Evolutionary conservation across 1,140 invertebrate genomes (phyloP).

Genomic region (Grapholita molesta): DNA sequence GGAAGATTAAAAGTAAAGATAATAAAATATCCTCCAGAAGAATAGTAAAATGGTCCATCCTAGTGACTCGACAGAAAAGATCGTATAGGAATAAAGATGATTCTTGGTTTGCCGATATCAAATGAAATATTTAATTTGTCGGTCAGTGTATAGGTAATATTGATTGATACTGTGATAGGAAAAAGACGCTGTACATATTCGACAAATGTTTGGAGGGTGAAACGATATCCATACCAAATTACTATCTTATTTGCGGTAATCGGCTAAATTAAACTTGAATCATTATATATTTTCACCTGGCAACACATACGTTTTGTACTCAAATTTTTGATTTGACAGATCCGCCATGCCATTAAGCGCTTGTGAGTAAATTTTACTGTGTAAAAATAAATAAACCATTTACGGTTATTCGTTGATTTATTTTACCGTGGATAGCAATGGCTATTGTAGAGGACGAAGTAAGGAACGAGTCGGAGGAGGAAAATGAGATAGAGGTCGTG

Average conservation of each 20-base stretch:
- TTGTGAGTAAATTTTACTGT: conserved; percentile 14
- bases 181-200: too few relatives aligned
- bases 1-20: too few relatives aligned
- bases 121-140: too few relatives aligned
- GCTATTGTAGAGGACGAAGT: conserved; percentile 71
- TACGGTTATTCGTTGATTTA: not conserved
- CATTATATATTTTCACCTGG: not conserved
- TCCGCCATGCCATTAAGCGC: conserved; percentile 14
- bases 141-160: too few relatives aligned
- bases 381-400: conserved; percentile 10
- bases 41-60: too few relatives aligned
- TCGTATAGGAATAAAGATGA: too few relatives aligned
- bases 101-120: too few relatives aligned
- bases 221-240: too few relatives aligned
- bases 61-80: too few relatives aligned
- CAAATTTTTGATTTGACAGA: conserved; percentile 16
- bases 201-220: too few relatives aligned
- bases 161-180: too few relatives aligned
- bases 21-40: too few relatives aligned
- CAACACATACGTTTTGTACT: not conserved
- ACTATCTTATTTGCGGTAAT: not conserved
- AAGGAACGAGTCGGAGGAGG: conserved; percentile 68
- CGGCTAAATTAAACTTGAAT: not conserved
- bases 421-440: conserved; percentile 39
- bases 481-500: conserved; percentile 69